Base-by-base conservation (phyloP, 2,113 vertebrate species). In the Calidris pugnax region DNA sequence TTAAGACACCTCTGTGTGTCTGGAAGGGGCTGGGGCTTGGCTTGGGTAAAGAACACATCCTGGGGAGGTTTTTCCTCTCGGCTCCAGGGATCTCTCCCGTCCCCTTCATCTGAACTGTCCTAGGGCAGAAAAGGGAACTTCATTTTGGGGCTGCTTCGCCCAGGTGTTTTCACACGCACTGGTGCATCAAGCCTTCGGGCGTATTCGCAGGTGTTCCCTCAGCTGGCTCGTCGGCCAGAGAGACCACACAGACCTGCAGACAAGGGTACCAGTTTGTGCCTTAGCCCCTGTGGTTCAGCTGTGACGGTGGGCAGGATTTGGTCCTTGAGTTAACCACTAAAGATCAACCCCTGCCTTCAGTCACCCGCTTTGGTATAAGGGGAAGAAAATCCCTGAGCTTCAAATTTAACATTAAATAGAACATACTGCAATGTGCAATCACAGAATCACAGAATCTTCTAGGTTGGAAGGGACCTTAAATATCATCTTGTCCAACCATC, bases 361-460 rank as follows among this genome's bases (percentile, higher is more conserved):
- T 50, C 50, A 71, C 64, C 51, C 39, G 5, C 12, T 71, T 30
- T 69, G 16, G 3, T 57, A 2, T 24, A 47, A 78, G 43, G n/a
- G 48, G 18, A 59, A 14, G 21, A 48, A 77, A 89, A 59, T 0
- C 26, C 17, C 20, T 12, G 9, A 62, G 15, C 20, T 59, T 59
- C 10, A 85, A 5, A 30, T 27, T 35, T 20, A 33, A 1, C 14
- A 5, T 32, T 20, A 53, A 43, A 22, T 56, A 19, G 21, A 37
- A 1, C 22, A 14, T 7, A 5, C 24, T 27, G 39, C 63, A 45
- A 1, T 1, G 41, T 48, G 76, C 22, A 28, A 0, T 35, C 43
- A 3, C 33, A n/a, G n/a, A n/a, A n/a, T n/a, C n/a, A n/a, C n/a
- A n/a, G n/a, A n/a, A n/a, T n/a, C n/a, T n/a, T n/a, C n/a, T n/a